Base-by-base conservation (phyloP, 2,797 vertebrate species). In the Silurus lanzhouensis region DNA sequence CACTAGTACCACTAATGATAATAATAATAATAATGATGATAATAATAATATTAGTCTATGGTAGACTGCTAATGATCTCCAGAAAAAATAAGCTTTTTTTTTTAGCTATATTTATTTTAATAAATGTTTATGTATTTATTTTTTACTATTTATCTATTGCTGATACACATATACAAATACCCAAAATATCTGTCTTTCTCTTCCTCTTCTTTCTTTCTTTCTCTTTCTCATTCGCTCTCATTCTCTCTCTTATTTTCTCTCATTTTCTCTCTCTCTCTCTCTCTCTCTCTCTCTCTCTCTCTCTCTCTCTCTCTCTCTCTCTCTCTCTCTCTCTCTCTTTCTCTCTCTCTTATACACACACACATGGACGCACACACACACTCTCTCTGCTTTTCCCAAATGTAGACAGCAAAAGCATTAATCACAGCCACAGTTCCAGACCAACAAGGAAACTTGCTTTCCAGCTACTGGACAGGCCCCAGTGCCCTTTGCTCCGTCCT, bases 401-500 rank as follows among this genome's bases (percentile, higher is more conserved):
- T 88, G 84, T 84, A 83, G 88, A 90, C 86, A 85, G 83, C 86
- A 82, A 77, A 83, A 46, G 72, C 84, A 90, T 90, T 90, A 91
- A 92, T 92, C 86, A 92, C 90, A 90, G 81, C 63, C 79, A 58
- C 46, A 2, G 83, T 83, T 85, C 83, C 81, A 90, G 87, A 91
- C 89, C 90, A 92, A 90, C 88, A 87, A 88, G 86, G 63, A 88
- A 90, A 89, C 84, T 82, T 85, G 83, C 83, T 85, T 87, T 88
- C 67, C 48, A 83, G 78, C 83, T 15, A 57, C 60, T 31, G 64
- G 63, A 82, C 85, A 67, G 44, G 81, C 71, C 88, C 70, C 79
- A 87, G 85, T 88, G 85, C 78, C 84, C 84, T 87, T 71, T 80
- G 61, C 79, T 87, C 87, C 76, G 31, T 67, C 84, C 85, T 83